Evolutionary conservation across 2,113 vertebrate species (phyloP), one percentile per base, ranked within the genome.

Genomic region (Oryzias celebensis): DNA sequence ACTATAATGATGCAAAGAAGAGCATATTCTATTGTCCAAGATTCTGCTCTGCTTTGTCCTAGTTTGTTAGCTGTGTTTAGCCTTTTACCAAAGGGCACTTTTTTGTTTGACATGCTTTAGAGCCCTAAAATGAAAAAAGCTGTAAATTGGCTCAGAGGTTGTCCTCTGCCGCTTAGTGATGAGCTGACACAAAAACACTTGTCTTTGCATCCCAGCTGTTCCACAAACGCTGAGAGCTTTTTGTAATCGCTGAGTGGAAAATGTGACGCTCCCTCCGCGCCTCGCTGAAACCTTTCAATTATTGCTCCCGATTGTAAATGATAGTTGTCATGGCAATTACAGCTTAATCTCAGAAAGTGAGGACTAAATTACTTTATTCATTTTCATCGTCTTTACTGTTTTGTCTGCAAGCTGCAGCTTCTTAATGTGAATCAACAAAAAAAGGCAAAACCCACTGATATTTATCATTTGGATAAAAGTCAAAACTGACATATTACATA

Each of bases 311-410:
- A 58, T 64, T 69, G 62, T 58, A 68, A 83, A 64, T 76, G 58
- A 75, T 67, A 83, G 86, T 81, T 84, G 71, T 81, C 84, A 83
- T 85, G 80, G 82, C 57, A 62, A 83, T 81, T 72, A 78, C 75
- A 60, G 65, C 65, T 73, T 59, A 62, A 82, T 84, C 69, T 83
- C 68, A n/a, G 51, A 42, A 50, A 62, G 36, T 51, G 50, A 61
- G 18, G 36, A 51, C 58, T 67, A 58, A 68, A 85, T 77, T 61
- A 73, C 61, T 68, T 76, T 75, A 75, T 78, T 49, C 60, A 59
- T 67, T 75, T 54, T n/a, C 52, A 67, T 48, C 58, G n/a, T 4
- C 28, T 57, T 28, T 55, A 56, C 53, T 8, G 15, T 2, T 4
- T 31, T 1, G 51, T 47, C 45, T 47, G 36, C 36, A 24, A 42